Evolutionary conservation across 2,797 vertebrate genomes (phyloP).

Genomic region (Scleropages formosus): DNA sequence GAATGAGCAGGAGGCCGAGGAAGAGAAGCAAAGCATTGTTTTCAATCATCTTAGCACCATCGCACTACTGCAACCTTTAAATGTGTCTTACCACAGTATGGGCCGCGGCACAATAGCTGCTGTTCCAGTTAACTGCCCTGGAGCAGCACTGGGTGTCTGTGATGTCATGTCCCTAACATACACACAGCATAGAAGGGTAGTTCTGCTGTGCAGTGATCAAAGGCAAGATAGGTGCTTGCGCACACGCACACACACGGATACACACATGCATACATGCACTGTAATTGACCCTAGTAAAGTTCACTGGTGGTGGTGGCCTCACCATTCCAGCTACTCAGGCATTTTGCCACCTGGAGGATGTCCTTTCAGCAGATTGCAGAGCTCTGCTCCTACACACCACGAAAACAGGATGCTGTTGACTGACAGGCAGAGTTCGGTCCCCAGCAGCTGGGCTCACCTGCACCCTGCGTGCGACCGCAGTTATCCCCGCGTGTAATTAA

Average conservation of each 20-base stretch:
- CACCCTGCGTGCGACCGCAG: not conserved
- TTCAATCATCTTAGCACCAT: not conserved
- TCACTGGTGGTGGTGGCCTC: too few relatives aligned
- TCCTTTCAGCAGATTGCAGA: too few relatives aligned
- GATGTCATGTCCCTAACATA: not conserved
- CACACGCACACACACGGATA: not conserved
- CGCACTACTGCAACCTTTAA: not conserved
- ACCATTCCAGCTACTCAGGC: too few relatives aligned
- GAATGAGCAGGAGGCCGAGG: not conserved
- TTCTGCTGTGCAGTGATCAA: not conserved
- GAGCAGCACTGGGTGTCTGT: too few relatives aligned
- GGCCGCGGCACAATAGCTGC: not conserved
- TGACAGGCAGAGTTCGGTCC: not conserved
- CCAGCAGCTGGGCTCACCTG: not conserved
- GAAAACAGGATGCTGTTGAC: not conserved
- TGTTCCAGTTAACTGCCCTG: too few relatives aligned
- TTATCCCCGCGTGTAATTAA: conserved; percentile 10
- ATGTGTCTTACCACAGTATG: not conserved
- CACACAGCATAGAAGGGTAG: not conserved
- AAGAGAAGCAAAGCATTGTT: not conserved
- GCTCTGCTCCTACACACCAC: not conserved
- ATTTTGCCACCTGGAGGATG: too few relatives aligned
- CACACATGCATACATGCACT: not conserved
- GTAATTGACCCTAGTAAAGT: too few relatives aligned
- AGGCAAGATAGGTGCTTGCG: not conserved